Evolutionary conservation across 23 tunicate species (phyloP).

Genomic region (Ciona savignyi): DNA sequence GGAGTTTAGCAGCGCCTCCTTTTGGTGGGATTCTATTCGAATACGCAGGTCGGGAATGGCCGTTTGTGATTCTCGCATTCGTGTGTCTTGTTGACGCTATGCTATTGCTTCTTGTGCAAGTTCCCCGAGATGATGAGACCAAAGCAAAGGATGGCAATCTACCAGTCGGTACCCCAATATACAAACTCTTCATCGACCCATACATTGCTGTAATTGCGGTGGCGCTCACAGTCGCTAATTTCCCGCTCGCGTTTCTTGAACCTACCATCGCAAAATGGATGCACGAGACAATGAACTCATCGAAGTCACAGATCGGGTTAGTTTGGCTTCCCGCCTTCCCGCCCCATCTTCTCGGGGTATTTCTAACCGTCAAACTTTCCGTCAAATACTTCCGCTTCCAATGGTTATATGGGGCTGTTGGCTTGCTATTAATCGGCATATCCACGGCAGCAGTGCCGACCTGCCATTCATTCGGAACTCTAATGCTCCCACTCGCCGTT

Average conservation of each 20-base stretch:
- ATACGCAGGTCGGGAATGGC: slow-evolving; percentile 79
- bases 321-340: slow-evolving; percentile 97
- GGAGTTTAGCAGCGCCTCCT: slow-evolving; percentile 96
- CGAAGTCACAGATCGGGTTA: slow-evolving; percentile 65
- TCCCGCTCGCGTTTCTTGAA: slow-evolving; percentile 98
- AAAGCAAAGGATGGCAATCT: slow-evolving; percentile 50
- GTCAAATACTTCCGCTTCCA: slow-evolving; percentile 88
- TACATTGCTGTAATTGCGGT: slow-evolving; percentile 90
- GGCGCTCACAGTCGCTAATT: slow-evolving; percentile 71
- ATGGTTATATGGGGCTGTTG: slow-evolving; percentile 97
- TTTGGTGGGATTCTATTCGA: slow-evolving; percentile 91
- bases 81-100: slow-evolving; percentile 66
- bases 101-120: slow-evolving; percentile 57
- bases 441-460: slow-evolving; percentile 82
- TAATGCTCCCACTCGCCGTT: slow-evolving; percentile 71
- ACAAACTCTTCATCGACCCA: slow-evolving; percentile 89
- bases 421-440: slow-evolving; percentile 73
- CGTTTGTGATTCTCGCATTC: slow-evolving; percentile 79
- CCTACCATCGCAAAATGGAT: slow-evolving; percentile 99
- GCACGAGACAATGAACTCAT: slow-evolving; percentile 81
- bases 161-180: slow-evolving; percentile 89
- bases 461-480: slow-evolving; percentile 59
- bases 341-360: slow-evolving; percentile 94
- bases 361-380: slow-evolving; percentile 66
- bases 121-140: slow-evolving; percentile 46